Base-by-base conservation (phyloP, 1,140 invertebrate species). In the Lepidotrigona ventralis region DNA sequence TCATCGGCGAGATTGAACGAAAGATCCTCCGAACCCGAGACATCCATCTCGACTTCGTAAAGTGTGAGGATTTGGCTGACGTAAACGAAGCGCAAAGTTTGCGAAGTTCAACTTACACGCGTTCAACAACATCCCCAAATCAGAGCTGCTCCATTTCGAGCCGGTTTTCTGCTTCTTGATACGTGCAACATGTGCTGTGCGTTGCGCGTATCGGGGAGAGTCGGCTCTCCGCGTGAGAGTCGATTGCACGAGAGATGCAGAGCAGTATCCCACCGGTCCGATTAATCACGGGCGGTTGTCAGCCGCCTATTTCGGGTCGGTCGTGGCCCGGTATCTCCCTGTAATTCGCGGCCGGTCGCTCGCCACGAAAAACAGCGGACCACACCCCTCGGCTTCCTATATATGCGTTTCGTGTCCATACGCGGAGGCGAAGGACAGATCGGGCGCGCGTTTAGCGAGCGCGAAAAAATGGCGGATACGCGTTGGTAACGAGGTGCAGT, bases 401-500 rank as follows among this genome's bases (percentile, higher is more conserved):
- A 39, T n/a, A 66, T 77, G 39, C 6, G 21, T n/a, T 19, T 29
- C 6, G 14, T 60, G 66, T 69, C 66, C 66, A 39, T 39, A 29
- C 68, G 26, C 39, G 54, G 68, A 58, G 11, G 39, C 53, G 58
- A 63, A 78, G 75, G 72, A 46, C 39, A 66, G 58, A 64, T 71
- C 56, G 76, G 33, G 39, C 39, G 39, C 53, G 72, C 80, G 80
- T 77, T 77, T 86, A 79, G 33, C 68, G 72, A 29, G 5, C 58
- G 85, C 69, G 78, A 87, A 87, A 82, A 88, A 88, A 87, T 87
- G 51, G 81, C 15, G 73, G 71, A 58, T 82, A 78, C 77, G 60
- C 70, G 86, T 76, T 85, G 60, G 79, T 88, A 88, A 88, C 87
- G 87, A 88, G 87, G 76, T 72, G 76, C 86, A 68, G 75, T 73